phyloP scores from a whole-genome alignment of 2,797 vertebrate genomes.

The Varecia variegata region DNA sequence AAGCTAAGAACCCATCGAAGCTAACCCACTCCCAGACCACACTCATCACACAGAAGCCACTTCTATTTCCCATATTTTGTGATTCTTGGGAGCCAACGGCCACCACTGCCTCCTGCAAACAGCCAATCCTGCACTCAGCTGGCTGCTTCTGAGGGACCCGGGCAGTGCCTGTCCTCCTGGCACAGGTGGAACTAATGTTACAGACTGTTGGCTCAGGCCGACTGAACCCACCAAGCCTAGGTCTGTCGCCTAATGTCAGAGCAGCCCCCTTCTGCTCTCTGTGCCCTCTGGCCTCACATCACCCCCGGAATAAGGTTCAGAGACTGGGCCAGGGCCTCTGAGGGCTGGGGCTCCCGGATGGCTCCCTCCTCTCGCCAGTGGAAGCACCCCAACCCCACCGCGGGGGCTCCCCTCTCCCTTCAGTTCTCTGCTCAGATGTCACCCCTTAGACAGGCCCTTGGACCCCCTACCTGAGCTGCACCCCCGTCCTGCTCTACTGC shows the following conservation, averaged over 20 bases:
- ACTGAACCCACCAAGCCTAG: accelerated
- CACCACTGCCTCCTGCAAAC: background rate
- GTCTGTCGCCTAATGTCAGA: background rate
- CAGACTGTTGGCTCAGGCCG: too few species aligned
- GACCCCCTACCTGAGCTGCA: background rate
- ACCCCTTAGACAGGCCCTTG: too few species aligned
- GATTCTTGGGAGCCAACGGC: background rate
- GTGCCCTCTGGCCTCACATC: accelerated
- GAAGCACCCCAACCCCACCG: background rate
- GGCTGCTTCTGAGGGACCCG: background rate
- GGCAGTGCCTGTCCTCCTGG: too few species aligned
- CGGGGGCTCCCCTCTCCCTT: background rate
- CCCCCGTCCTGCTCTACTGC: background rate
- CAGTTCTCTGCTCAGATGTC: background rate
- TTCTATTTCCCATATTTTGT: background rate
- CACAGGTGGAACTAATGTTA: too few species aligned
- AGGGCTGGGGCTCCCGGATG: background rate
- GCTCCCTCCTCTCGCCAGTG: background rate
- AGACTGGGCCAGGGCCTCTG: background rate
- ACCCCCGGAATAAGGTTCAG: background rate
- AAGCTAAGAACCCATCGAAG: too few species aligned
- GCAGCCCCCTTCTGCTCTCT: background rate
- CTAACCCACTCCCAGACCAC: background rate
- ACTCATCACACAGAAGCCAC: background rate
- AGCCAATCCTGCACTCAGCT: accelerated